Evolutionary conservation across 1,140 invertebrate genomes (phyloP), one percentile per base, ranked within the genome.

Genomic region (Brachionus calyciflorus): DNA sequence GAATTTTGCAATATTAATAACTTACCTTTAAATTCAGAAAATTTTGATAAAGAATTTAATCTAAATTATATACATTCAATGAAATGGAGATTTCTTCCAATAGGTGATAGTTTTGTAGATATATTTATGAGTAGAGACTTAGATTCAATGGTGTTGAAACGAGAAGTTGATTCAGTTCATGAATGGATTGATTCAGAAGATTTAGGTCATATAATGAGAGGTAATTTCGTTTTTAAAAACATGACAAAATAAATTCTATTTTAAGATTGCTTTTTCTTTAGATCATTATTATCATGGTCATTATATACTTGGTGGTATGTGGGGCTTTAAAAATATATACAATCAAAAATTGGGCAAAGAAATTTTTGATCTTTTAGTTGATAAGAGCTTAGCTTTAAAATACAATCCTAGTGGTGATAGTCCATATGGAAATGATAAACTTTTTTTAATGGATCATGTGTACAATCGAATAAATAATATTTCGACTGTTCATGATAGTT

Each of bases 1-100:
- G 44, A 70, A 24, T 70, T 70, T 70, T 70, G 65, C 33, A 51
- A 70, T 51, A 46, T 70, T 30, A 37, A 70, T 7, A 51, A 48
- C 9, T 19, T 70, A 30, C 65, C 65, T 1, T 24, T 44, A 30
- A 40, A 30, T 19, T 9, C 37, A 19, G 19, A 28, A 14, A 33
- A 37, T 5, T 33, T 12, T 4, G 12, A 40, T 0, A 33, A 37
- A 17, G 55, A 33, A 17, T 1, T 60, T 10, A 21, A 60, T 37
- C 4, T 60, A 37, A 19, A 60, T 30, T 48, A 70, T 70, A 33
- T 70, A 4, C 65, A 70, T 70, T 24, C 41, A 17, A 51, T 51
- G 48, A 75, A 46, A 40, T 51, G 46, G 28, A 37, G 69, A 12
- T 75, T 53, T 53, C 21, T 75, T 14, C 48, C 53, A 3, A 14